Base-by-base conservation (phyloP, 2,113 vertebrate species). In the Calyptommatus sinebrachiatus region DNA sequence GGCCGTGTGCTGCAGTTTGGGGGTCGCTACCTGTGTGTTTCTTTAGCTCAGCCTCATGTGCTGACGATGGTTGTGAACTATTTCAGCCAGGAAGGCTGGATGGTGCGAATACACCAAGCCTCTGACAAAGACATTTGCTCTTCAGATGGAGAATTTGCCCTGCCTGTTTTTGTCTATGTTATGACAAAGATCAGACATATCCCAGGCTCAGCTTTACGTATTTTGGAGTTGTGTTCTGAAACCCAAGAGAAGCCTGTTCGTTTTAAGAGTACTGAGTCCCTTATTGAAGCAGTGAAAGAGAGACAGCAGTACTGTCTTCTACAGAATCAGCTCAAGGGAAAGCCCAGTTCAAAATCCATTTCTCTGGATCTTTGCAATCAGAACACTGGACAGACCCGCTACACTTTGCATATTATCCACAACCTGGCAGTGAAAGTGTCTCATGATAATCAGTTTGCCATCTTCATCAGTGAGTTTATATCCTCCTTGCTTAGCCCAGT, bases 11-110 rank as follows among this genome's bases (percentile, higher is more conserved):
- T 99, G 73, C 93, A 93, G 77, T 93, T 97, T 0, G 97, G 97
- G 20, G 98, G 98, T 0, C 95, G 98, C 78, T 99, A 99, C 66
- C 88, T 99, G 24, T 99, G 98, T 1, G 89, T 99, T 86, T 98
- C 98, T n/a, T 89, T 99, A 90, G 97, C 98, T 66, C 98, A 99
- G 89, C 95, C 95, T 71, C 95, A 96, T 0, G 94, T 99, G 77
- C 94, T 99, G 89, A 95, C 93, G 91, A 94, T 97, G 85, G 95
- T 95, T 0, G 94, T 99, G 86, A 95, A 96, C 46, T 95, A 96
- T 87, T 99, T 99, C 88, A 96, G 95, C 24, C 85, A 85, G 86
- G 93, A 96, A 53, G 97, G 97, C 29, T 99, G 97, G 97, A 96
- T 97, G 0, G 94, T 98, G 66, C 95, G 98, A 80, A 92, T 99